A percentile compares a stretch with the other conserved stretches of the same genome.
Conservation (phyloP, 37 sponge, comb jelly and placozoan species). For the Geodia barretti region DNA sequence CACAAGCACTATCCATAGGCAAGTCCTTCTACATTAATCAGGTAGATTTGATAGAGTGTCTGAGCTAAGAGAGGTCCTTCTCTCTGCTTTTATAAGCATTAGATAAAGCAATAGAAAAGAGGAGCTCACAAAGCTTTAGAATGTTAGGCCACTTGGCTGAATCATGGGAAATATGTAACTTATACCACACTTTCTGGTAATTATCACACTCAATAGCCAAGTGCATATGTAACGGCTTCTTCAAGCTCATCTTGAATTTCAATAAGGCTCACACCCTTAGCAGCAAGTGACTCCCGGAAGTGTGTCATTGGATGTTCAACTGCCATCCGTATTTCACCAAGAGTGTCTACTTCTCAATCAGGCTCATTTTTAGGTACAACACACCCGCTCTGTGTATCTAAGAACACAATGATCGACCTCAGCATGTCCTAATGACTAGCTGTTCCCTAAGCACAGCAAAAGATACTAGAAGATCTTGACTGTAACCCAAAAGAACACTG, state of each 20-base stretch:
- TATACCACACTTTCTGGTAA: slow-evolving; percentile 55
- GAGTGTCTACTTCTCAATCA: background rate
- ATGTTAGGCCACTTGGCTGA: slow-evolving; percentile 39
- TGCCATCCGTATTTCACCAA: no score
- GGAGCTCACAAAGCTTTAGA: slow-evolving; percentile 24
- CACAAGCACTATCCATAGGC: no score
- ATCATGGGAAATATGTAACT: slow-evolving; percentile 42
- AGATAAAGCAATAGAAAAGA: no score
- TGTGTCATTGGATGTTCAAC: background rate
- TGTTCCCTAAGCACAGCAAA: no score
- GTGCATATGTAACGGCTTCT: slow-evolving; percentile 47
- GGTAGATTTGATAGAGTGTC: no score
- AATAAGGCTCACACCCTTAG: slow-evolving; percentile 26
- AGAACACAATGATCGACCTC: slow-evolving; percentile 36
- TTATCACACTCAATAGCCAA: slow-evolving; percentile 5
- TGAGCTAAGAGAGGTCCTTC: no score
- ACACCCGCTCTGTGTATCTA: slow-evolving; percentile 36
- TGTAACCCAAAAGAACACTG: no score
- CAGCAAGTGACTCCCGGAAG: slow-evolving; percentile 41
- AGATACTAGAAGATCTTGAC: no score
- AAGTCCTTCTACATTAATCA: no score
- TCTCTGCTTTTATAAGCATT: no score
- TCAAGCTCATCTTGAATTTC: slow-evolving; percentile 47
- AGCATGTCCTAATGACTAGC: slow-evolving; percentile 39
- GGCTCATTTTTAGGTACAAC: no score